phyloP scores from a whole-genome alignment of 1,140 invertebrate genomes.

The Diorhabda sublineata region DNA sequence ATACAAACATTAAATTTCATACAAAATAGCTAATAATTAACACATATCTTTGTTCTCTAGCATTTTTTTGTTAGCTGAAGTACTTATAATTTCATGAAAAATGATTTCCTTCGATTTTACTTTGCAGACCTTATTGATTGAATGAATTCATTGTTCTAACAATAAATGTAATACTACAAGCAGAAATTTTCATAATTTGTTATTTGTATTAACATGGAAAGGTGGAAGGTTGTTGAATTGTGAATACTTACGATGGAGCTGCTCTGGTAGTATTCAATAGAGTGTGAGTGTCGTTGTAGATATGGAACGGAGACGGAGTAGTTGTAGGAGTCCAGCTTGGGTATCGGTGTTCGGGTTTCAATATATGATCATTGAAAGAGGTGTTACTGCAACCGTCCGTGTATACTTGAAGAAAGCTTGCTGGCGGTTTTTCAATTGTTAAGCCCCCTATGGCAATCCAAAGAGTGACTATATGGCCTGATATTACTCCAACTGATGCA shows the following conservation, averaged over 20 bases:
- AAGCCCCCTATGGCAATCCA: constrained; percentile 64
- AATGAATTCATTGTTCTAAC: no score
- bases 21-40: no score
- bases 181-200: no score
- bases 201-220: no score
- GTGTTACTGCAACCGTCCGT: constrained; percentile 61
- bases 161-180: no score
- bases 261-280: constrained; percentile 27
- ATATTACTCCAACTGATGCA: constrained; percentile 62
- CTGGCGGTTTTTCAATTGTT: constrained; percentile 49
- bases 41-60: no score
- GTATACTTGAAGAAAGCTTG: constrained; percentile 53
- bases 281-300: constrained; percentile 28
- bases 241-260: constrained; percentile 34
- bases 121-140: no score
- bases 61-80: no score
- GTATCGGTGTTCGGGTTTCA: constrained; percentile 41
- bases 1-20: no score
- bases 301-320: constrained; percentile 27
- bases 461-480: constrained; percentile 59
- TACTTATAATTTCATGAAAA: no score
- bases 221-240: no score
- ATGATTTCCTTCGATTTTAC: no score
- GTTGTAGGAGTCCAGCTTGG: constrained; percentile 30
- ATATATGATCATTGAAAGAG: constrained; percentile 58